These are phyloP conservation scores for Ploceus nigricollis DNA, from an alignment of 2,113 vertebrate species.

Conservation along the genomic window DNA sequence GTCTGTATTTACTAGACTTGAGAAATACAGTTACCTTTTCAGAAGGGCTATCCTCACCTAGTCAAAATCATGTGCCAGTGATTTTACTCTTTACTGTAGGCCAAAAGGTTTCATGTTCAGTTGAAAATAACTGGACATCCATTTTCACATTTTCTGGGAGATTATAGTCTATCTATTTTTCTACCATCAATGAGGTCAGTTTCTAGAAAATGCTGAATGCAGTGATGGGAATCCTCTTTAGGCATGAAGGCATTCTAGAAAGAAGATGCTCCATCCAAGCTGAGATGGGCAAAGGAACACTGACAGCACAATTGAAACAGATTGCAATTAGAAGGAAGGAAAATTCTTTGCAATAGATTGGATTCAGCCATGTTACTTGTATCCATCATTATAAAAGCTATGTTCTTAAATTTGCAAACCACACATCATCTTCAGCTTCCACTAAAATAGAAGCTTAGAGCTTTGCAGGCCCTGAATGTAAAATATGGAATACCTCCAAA, in stretches of 20 bases:
- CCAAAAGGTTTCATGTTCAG: background rate
- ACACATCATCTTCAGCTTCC: background rate
- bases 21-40: conserved; percentile 21
- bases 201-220: background rate
- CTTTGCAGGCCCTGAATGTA: background rate
- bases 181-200: background rate
- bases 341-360: background rate
- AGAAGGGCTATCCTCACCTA: background rate
- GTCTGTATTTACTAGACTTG: conserved; percentile 19
- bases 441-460: background rate
- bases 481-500: conserved; percentile 9
- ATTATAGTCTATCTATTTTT: background rate
- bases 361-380: background rate
- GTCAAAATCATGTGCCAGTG: background rate
- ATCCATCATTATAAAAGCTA: background rate
- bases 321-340: background rate
- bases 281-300: background rate
- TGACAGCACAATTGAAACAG: accelerated
- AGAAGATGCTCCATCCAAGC: background rate
- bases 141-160: background rate
- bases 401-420: background rate
- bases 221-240: background rate
- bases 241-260: background rate
- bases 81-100: background rate
- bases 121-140: background rate